Evolutionary conservation across 2,797 vertebrate genomes (phyloP).

Genomic region (Myioborus melanocephalus): DNA sequence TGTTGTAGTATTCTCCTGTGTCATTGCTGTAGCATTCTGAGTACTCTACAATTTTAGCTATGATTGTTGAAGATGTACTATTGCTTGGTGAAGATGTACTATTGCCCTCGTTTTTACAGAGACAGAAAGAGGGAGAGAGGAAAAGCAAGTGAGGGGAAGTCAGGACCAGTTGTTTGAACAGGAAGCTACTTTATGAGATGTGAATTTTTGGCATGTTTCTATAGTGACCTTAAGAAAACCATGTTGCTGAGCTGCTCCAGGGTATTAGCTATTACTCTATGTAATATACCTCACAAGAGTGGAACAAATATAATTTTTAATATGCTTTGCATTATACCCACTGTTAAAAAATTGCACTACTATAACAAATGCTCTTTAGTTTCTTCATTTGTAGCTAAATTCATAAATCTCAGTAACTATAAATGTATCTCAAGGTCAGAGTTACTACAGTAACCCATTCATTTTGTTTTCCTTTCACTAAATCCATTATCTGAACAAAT

Average conservation of each 20-base stretch:
- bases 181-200: background rate
- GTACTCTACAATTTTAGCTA: background rate
- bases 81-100: background rate
- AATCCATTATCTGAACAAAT: slow-evolving; percentile 79
- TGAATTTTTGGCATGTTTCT: background rate
- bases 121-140: background rate
- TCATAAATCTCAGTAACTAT: slow-evolving; percentile 58
- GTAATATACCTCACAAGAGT: background rate
- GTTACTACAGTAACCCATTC: slow-evolving; percentile 67
- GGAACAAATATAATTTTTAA: slow-evolving; percentile 3
- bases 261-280: background rate
- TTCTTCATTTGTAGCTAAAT: slow-evolving; percentile 53
- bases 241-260: background rate
- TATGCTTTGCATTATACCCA: background rate
- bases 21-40: background rate
- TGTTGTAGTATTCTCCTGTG: background rate
- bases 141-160: fast-evolving
- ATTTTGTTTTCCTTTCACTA: slow-evolving; percentile 74
- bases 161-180: background rate
- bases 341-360: background rate
- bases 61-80: background rate
- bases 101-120: background rate
- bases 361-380: background rate
- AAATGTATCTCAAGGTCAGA: slow-evolving; percentile 73
- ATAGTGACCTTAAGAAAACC: background rate